Evolutionary conservation across 2,113 vertebrate species (phyloP), one percentile per base, ranked within the genome.

Genomic region (Clupea harengus): DNA sequence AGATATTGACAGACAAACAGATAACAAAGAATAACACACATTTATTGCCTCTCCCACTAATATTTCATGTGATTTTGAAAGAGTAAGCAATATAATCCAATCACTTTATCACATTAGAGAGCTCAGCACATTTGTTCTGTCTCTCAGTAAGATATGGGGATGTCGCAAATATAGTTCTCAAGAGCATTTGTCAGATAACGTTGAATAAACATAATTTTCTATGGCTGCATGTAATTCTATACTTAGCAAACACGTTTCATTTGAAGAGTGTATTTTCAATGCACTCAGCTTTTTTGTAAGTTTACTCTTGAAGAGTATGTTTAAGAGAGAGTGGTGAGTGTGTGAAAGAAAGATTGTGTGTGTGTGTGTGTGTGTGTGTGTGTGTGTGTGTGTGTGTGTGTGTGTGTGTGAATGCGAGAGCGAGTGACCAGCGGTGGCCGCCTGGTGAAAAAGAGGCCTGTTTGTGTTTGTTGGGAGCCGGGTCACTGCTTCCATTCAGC

Each of bases 391-490:
- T 84, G 82, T 83, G 28, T 84, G 44, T 50, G 54, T 87, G 49
- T 75, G 67, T 89, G 45, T 60, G 81, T 32, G 75, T 75, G 81
- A 45, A 82, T 75, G 67, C 82, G 22, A 67, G n/a, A 25, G 64
- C 28, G 25, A 78, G 72, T 32, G 72, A 15, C 25, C 15, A 32
- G 44, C 15, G 17, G n/a, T 83, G 28, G 39, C 28, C 50, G 57
- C 32, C 52, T 60, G 28, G n/a, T 52, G 39, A 45, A 49, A 82
- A 49, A 72, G 28, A 46, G 60, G 72, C 20, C 78, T 81, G 82
- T 83, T 89, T 89, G 85, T 81, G 85, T 86, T 89, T 87, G 88
- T 87, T 85, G 57, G 86, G 84, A 47, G 45, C 85, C 0, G 75
- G 81, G 85, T 88, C 85, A 85, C 47, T 64, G 75, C 83, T 81